Percentiles rank a stretch among this genome's conserved stretches.
phyloP scores from a whole-genome alignment of 2,888 invertebrate species.

The Autographa gamma region DNA sequence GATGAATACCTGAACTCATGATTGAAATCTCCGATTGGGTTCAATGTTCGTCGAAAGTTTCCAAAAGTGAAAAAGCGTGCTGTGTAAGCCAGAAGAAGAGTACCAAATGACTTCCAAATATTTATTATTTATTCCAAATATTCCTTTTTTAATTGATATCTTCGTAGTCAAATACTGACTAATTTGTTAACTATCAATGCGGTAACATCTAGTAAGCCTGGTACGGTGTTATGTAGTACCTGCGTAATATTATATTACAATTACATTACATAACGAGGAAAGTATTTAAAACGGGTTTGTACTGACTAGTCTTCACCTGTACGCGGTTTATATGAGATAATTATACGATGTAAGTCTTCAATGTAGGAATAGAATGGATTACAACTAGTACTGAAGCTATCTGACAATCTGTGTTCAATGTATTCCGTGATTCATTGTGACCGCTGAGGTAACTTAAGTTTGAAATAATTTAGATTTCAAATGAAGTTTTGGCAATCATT shows the following conservation, averaged over 20 bases:
- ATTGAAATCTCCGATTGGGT: neutral
- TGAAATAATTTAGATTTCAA: too few relatives aligned
- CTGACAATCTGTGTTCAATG: neutral
- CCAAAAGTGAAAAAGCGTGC: too few relatives aligned
- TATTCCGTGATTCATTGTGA: neutral
- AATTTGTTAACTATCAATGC: neutral
- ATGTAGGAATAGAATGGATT: constrained; percentile 2
- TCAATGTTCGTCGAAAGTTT: neutral
- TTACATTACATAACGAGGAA: constrained; percentile 1
- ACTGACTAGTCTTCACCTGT: neutral
- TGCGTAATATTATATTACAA: constrained; percentile 4
- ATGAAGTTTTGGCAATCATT: too few relatives aligned
- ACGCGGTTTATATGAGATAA: neutral
- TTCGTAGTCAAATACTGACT: too few relatives aligned
- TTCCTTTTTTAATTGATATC: too few relatives aligned
- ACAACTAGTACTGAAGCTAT: neutral
- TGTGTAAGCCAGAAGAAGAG: too few relatives aligned
- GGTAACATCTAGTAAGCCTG: neutral
- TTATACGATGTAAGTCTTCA: neutral
- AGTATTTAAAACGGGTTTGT: constrained; percentile 2
- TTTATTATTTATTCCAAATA: too few relatives aligned
- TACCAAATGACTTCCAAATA: too few relatives aligned
- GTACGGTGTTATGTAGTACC: neutral
- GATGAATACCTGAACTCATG: neutral
- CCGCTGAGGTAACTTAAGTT: too few relatives aligned